Percentiles rank a stretch among this genome's conserved stretches.
Evolutionary conservation across 2,797 vertebrate species (phyloP).

Genomic region (Sebastes baramenuke): DNA sequence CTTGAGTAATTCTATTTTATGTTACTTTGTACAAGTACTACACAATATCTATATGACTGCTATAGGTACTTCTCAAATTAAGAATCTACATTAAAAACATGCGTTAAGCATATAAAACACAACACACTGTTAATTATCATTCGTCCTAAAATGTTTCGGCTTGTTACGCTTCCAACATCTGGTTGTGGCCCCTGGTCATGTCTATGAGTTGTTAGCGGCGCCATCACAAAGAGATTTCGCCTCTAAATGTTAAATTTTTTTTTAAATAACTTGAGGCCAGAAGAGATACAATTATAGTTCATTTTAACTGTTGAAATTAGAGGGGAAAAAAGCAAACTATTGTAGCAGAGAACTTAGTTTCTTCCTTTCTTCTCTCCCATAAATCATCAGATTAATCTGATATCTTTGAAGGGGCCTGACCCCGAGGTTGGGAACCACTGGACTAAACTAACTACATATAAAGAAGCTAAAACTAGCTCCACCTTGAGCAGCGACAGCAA

Average conservation of each 20-base stretch:
- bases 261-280: not conserved
- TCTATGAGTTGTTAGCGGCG: not conserved
- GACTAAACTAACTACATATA: not conserved
- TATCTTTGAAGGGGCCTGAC: not conserved
- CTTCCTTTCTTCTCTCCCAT: too few species aligned
- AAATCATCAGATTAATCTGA: too few species aligned
- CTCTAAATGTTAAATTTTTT: not conserved
- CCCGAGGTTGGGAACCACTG: not conserved
- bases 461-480: not conserved
- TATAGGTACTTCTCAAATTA: not conserved
- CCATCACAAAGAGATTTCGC: not conserved
- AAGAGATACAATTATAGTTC: not conserved
- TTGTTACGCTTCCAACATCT: not conserved
- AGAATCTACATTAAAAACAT: not conserved
- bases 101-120: not conserved
- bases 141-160: not conserved
- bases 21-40: not conserved
- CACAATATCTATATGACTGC: not conserved
- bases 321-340: not conserved
- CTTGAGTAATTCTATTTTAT: not conserved
- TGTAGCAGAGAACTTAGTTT: too few species aligned
- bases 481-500: not conserved
- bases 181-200: too few species aligned
- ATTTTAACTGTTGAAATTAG: not conserved
- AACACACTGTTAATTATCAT: not conserved